Conservation (phyloP, 2,113 vertebrate genomes). For the Sisor rabdophorus region DNA sequence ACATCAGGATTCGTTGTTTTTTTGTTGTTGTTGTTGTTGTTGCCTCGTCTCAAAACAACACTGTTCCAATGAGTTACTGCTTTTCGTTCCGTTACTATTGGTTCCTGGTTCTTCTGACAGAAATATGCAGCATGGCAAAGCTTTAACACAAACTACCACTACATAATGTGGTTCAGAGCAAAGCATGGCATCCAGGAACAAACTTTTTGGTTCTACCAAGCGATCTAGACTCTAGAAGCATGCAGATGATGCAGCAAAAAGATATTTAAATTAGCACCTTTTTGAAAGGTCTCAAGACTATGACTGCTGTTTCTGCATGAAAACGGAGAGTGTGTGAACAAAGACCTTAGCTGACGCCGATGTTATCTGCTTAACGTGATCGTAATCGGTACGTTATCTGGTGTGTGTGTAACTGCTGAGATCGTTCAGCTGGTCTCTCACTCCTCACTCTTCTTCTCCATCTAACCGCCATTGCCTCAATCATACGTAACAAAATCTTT, state of each 20-base stretch:
- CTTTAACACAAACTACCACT: conserved; percentile 39
- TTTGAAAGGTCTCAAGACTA: conserved; percentile 53
- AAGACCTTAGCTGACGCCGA: neutral
- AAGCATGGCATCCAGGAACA: conserved; percentile 42
- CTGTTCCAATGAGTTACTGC: neutral
- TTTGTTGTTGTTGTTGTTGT: neutral
- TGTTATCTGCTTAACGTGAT: neutral
- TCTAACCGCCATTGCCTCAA: conserved; percentile 56
- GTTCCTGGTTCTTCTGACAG: conserved; percentile 13
- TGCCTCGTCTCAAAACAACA: conserved; percentile 49
- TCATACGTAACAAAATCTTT: conserved; percentile 20
- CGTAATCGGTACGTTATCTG: neutral
- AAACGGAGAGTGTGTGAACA: conserved; percentile 32
- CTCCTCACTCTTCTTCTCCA: conserved; percentile 27
- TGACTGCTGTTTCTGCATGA: conserved; percentile 35
- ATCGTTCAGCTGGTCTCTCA: neutral
- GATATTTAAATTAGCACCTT: conserved; percentile 47
- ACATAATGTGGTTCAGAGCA: conserved; percentile 52
- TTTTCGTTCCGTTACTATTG: neutral
- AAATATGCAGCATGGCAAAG: conserved; percentile 52
- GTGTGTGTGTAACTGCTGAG: neutral
- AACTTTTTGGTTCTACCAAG: neutral
- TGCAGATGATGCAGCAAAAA: conserved; percentile 16
- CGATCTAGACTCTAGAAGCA: conserved; percentile 25
- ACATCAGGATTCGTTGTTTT: conserved; percentile 67